These are phyloP conservation scores for Anguilla marmorata DNA, from an alignment of 2,797 vertebrate species.

Conservation along the genomic window DNA sequence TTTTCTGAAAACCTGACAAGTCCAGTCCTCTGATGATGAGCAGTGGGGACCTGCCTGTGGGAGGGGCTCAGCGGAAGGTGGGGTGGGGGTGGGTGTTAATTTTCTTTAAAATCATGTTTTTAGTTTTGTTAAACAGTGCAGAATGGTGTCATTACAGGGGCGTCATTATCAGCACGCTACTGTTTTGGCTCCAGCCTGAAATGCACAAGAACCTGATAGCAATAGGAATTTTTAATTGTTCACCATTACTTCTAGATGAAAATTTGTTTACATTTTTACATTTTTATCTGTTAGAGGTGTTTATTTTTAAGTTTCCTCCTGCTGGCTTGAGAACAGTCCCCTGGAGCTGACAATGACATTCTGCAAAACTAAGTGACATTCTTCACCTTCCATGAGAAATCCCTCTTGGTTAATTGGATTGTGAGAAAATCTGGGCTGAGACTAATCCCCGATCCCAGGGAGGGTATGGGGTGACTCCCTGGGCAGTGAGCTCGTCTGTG, in stretches of 20 bases:
- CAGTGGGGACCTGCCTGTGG: constrained; percentile 27
- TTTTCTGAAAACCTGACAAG: constrained; percentile 30
- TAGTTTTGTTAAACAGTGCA: constrained; percentile 62
- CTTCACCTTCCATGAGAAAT: constrained; percentile 43
- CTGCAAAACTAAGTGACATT: constrained; percentile 11
- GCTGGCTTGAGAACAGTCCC: constrained; percentile 59
- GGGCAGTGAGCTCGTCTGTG: constrained; percentile 8
- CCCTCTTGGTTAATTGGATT: constrained; percentile 44
- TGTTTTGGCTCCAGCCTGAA: constrained; percentile 67
- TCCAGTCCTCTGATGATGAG: constrained; percentile 33
- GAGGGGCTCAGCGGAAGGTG: not conserved
- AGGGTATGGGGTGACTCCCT: constrained; percentile 14
- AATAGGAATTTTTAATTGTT: constrained; percentile 65
- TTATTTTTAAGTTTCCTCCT: constrained; percentile 68
- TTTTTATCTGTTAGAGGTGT: constrained; percentile 66
- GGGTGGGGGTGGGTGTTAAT: constrained; percentile 40
- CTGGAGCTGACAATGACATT: constrained; percentile 10
- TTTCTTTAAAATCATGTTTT: not conserved
- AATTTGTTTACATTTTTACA: constrained; percentile 66
- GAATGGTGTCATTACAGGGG: constrained; percentile 58
- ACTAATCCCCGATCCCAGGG: constrained; percentile 25
- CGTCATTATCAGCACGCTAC: constrained; percentile 67
- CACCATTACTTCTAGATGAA: constrained; percentile 74
- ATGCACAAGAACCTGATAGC: constrained; percentile 63
- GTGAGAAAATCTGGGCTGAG: constrained; percentile 23